A percentile compares a stretch with the other conserved stretches of the same genome.
Conservation (phyloP, 2,888 invertebrate genomes). For the Parnassius apollo region DNA sequence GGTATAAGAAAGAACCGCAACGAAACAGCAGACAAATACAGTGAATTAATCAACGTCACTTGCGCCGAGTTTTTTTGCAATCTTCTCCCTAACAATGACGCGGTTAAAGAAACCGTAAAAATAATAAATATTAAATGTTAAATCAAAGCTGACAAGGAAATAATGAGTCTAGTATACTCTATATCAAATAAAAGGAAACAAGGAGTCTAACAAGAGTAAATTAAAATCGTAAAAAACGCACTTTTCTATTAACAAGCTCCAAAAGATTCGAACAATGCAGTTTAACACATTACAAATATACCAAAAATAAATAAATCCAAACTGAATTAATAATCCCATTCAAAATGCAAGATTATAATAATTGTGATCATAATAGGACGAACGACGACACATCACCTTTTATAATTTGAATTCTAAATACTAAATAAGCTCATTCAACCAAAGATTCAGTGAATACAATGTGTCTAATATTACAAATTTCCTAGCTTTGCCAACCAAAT, state of each 20-base stretch:
- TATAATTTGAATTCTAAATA: too few species aligned
- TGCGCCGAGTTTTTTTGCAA: conserved; percentile 21
- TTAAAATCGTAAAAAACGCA: neutral
- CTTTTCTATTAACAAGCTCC: neutral
- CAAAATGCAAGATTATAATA: too few species aligned
- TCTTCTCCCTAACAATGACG: conserved; percentile 14
- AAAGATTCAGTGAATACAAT: neutral
- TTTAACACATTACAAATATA: too few species aligned
- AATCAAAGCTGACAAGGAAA: conserved; percentile 4
- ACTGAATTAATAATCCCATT: too few species aligned
- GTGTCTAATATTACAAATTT: neutral
- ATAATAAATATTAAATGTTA: conserved; percentile 13
- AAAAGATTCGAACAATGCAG: too few species aligned
- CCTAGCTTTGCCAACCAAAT: neutral
- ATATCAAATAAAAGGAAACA: too few species aligned
- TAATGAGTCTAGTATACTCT: too few species aligned
- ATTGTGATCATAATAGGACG: too few species aligned
- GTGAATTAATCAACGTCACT: conserved; percentile 26
- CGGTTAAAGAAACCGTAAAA: conserved; percentile 16
- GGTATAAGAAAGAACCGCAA: conserved; percentile 13
- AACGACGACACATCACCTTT: too few species aligned
- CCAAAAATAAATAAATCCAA: too few species aligned
- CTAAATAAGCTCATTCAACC: too few species aligned
- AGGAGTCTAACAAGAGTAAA: neutral
- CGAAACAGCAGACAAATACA: conserved; percentile 25